phyloP scores from a whole-genome alignment of 1,140 invertebrate species.

The Drosophila leontia region DNA sequence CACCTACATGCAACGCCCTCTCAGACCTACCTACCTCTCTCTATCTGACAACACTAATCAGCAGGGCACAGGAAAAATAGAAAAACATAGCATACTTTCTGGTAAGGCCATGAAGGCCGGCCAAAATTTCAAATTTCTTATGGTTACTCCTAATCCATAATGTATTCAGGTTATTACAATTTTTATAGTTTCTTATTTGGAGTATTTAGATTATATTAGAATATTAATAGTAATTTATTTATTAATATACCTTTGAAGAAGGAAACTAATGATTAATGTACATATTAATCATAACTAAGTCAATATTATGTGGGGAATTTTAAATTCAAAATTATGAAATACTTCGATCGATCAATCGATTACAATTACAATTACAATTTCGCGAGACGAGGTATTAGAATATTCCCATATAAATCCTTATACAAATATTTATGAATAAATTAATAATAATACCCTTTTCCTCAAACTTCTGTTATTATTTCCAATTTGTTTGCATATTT shows the following conservation, averaged over 20 bases:
- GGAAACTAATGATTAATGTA: too few relatives aligned
- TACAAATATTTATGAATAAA: not conserved
- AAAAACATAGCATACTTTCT: slow-evolving; percentile 33
- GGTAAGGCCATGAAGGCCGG: not conserved
- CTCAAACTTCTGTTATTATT: not conserved
- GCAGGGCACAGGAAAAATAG: not conserved
- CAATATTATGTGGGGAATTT: not conserved
- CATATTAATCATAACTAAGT: not conserved
- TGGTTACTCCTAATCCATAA: too few relatives aligned
- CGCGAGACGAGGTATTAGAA: not conserved
- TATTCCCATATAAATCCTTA: not conserved
- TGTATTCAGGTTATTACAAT: not conserved
- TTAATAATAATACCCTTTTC: too few relatives aligned
- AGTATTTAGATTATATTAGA: too few relatives aligned
- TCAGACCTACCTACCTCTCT: slow-evolving; percentile 7
- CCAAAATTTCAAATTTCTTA: not conserved
- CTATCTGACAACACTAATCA: slow-evolving; percentile 44
- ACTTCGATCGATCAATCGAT: too few relatives aligned
- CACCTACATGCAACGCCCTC: slow-evolving; percentile 49
- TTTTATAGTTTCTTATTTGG: not conserved
- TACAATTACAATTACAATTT: not conserved
- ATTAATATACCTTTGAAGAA: not conserved
- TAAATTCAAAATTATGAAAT: not conserved
- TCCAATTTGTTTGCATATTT: not conserved
- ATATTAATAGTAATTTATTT: not conserved